Base-by-base conservation (phyloP, 2,888 invertebrate species). In the Crioceris asparagi region DNA sequence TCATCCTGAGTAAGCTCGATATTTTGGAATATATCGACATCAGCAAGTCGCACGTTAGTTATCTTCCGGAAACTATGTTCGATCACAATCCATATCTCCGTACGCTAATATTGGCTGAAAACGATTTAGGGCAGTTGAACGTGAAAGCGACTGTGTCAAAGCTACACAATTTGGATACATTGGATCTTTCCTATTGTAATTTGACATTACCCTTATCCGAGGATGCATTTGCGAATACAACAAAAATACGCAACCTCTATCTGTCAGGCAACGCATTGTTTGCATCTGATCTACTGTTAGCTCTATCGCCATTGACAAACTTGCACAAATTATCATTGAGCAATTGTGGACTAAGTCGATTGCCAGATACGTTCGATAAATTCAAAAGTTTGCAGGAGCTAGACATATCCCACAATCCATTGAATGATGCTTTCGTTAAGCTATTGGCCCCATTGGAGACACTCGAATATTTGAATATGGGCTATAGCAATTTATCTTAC, bases 391-490 rank as follows among this genome's bases (percentile, higher is more conserved):
- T 82, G 12, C 69, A 74, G 48, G 78, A 79, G 53, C 64, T 81
- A 25, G 80, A 80, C 51, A 76, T 81, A 53, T 80, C 80, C 1
- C 70, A 75, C 52, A 81, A 81, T 59, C 80, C 81, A 1, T 61
- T 81, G 1, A 71, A 73, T 29, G 75, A 79, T 50, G 79, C 77
- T 0, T 80, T 80, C 54, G 75, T 76, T 5, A 71, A 70, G 48
- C 57, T 80, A 17, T 59, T 80, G 12, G 74, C 75, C 2, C 80
- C 80, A 0, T 59, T 81, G 1, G 72, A 74, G 40, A 75, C 75
- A 10, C 61, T 82, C 26, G 75, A 78, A 57, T 78, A 76, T 51
- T 62, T 81, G 3, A 79, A 81, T 56, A 80, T 82, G 79, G 79
- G 80, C 4, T 79, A 78, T 55, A 79, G 79, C 58, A 74, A 77